These are phyloP conservation scores for Cherax quadricarinatus DNA, from an alignment of 1,140 invertebrate species.

Conservation along the genomic window DNA sequence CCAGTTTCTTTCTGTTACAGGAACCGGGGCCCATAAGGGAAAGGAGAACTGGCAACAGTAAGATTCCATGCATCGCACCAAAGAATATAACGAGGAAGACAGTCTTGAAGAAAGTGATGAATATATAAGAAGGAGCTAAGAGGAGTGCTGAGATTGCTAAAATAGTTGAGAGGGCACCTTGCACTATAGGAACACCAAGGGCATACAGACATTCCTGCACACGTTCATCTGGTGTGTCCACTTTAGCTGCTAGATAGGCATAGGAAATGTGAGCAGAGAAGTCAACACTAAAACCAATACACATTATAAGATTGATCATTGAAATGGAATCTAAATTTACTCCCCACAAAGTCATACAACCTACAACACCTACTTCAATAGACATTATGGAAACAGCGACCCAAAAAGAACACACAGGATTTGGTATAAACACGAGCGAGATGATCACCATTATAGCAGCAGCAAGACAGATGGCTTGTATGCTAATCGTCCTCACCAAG, in stretches of 20 bases:
- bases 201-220: conserved; percentile 92
- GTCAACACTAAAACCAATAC: conserved; percentile 98
- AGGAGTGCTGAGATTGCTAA: conserved; percentile 92
- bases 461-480: conserved; percentile 95
- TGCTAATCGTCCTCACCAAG: conserved; percentile 91
- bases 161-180: conserved; percentile 95
- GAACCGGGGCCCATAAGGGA: conserved; percentile 91
- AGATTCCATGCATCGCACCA: conserved; percentile 94
- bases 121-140: conserved; percentile 96
- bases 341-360: conserved; percentile 97
- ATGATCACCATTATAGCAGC: conserved; percentile 96
- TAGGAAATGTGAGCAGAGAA: conserved; percentile 98
- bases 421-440: conserved; percentile 97
- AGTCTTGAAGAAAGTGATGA: conserved; percentile 99
- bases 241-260: conserved; percentile 94
- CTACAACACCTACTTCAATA: conserved; percentile 95
- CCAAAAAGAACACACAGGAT: conserved; percentile 94
- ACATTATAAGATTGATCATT: conserved; percentile 99
- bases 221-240: conserved; percentile 84
- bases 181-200: conserved; percentile 94
- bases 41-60: conserved; percentile 93
- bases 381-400: conserved; percentile 97
- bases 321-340: conserved; percentile 97
- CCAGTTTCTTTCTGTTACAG: conserved; percentile 79
- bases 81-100: conserved; percentile 97